phyloP scores from a whole-genome alignment of 2,797 vertebrate species.

The Hybognathus amarus region DNA sequence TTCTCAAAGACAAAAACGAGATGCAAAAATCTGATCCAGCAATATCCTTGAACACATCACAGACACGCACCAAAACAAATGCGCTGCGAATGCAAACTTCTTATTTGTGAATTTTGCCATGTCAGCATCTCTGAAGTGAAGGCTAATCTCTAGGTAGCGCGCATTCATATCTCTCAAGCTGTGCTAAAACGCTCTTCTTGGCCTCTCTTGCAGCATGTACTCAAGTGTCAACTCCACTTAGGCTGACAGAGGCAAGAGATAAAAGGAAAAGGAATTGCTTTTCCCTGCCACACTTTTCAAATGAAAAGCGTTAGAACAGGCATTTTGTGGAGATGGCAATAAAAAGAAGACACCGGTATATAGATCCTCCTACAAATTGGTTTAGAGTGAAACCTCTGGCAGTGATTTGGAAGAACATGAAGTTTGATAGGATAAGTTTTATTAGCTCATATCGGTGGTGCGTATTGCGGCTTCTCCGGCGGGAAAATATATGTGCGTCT shows the following conservation, averaged over 20 bases:
- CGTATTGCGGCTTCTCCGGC: conserved; percentile 2
- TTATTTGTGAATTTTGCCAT: conserved; percentile 66
- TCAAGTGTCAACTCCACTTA: conserved; percentile 60
- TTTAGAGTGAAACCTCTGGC: conserved; percentile 45
- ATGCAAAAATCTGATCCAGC: conserved; percentile 31
- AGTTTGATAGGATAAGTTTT: conserved; percentile 55
- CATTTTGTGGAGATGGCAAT: conserved; percentile 43
- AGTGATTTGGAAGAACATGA: conserved; percentile 43
- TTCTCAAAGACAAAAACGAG: background rate
- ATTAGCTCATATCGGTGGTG: conserved; percentile 50
- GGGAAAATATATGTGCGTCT: conserved; percentile 18
- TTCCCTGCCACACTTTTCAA: conserved; percentile 51
- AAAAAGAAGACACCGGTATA: conserved; percentile 24
- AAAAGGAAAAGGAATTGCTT: conserved; percentile 54
- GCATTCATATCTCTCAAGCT: conserved; percentile 33
- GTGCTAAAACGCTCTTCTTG: conserved; percentile 37
- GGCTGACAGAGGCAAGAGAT: conserved; percentile 50
- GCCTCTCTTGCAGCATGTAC: conserved; percentile 37
- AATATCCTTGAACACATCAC: conserved; percentile 47
- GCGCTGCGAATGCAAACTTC: conserved; percentile 73
- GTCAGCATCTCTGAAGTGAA: conserved; percentile 75
- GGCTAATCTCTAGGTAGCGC: conserved; percentile 72
- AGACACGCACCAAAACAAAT: conserved; percentile 43
- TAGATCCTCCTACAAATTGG: conserved; percentile 48
- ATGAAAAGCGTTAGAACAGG: conserved; percentile 52